Conservation (phyloP, 2,888 invertebrate genomes). For the Oscheius myriophilus region DNA sequence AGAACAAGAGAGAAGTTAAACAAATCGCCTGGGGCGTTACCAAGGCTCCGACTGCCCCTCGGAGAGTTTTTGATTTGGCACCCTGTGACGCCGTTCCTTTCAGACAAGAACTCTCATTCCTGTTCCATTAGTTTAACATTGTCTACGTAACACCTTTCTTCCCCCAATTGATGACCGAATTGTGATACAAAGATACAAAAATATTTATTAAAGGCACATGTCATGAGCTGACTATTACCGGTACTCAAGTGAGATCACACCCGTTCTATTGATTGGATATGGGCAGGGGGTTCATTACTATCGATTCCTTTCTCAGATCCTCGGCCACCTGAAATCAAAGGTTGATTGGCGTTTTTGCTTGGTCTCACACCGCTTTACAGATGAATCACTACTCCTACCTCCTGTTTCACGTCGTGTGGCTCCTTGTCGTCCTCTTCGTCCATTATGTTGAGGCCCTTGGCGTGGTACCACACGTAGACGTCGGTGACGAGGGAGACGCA, state of each 20-base stretch:
- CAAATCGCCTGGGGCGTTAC: too few relatives aligned
- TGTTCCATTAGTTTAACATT: too few relatives aligned
- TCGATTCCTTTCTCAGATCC: slow-evolving; percentile 1
- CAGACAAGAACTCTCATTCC: too few relatives aligned
- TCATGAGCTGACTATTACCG: slow-evolving; percentile 19
- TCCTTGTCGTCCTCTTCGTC: slow-evolving; percentile 59
- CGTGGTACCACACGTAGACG: slow-evolving; percentile 66
- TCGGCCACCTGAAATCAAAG: not conserved
- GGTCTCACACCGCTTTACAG: not conserved
- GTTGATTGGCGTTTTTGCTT: not conserved
- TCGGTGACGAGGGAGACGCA: slow-evolving; percentile 62
- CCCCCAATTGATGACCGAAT: too few relatives aligned
- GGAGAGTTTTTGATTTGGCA: too few relatives aligned
- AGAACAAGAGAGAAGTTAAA: too few relatives aligned
- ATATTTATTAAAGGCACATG: slow-evolving; percentile 19
- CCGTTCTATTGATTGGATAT: not conserved
- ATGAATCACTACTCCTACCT: not conserved
- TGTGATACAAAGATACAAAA: not conserved
- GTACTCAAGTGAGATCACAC: slow-evolving; percentile 18
- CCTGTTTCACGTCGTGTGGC: not conserved
- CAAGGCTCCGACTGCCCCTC: too few relatives aligned
- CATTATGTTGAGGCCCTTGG: slow-evolving; percentile 67
- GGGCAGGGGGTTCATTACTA: slow-evolving; percentile 3
- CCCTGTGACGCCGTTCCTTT: too few relatives aligned
- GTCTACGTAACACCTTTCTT: too few relatives aligned